Evolutionary conservation across 2,888 invertebrate genomes (phyloP).

Genomic region (Liodrosophila aerea): DNA sequence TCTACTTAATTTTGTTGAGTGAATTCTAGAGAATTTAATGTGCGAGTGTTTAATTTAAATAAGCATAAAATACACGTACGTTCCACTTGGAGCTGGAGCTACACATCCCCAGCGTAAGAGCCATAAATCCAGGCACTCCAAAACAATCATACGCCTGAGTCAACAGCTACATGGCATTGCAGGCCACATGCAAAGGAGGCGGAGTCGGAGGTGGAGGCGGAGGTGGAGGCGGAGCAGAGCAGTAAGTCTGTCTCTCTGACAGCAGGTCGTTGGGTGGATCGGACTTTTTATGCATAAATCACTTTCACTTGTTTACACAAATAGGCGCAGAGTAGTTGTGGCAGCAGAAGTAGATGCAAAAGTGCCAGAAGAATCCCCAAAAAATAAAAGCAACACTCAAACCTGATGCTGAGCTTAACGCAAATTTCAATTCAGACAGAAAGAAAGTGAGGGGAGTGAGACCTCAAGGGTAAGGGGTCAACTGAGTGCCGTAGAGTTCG

Average conservation of each 20-base stretch:
- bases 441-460: neutral
- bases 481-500: conserved; percentile 10
- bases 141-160: conserved; percentile 76
- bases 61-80: conserved; percentile 1
- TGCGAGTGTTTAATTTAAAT: neutral
- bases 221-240: neutral
- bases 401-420: conserved; percentile 58
- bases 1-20: too few relatives aligned
- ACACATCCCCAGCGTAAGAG: conserved; percentile 25
- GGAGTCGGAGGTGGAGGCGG: neutral
- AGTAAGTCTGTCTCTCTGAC: conserved; percentile 30
- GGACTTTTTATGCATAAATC: conserved; percentile 68
- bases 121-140: conserved; percentile 72
- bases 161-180: conserved; percentile 57
- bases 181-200: neutral
- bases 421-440: conserved; percentile 52
- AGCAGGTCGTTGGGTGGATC: conserved; percentile 37
- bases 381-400: conserved; percentile 23
- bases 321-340: conserved; percentile 57
- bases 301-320: conserved; percentile 77
- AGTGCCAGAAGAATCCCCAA: conserved; percentile 20
- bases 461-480: conserved; percentile 34
- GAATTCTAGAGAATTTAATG: neutral
- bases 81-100: conserved; percentile 34
- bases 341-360: conserved; percentile 15